Evolutionary conservation across 2,888 invertebrate genomes (phyloP), one percentile per base, ranked within the genome.

Genomic region (Drosophila neoperkinsi): DNA sequence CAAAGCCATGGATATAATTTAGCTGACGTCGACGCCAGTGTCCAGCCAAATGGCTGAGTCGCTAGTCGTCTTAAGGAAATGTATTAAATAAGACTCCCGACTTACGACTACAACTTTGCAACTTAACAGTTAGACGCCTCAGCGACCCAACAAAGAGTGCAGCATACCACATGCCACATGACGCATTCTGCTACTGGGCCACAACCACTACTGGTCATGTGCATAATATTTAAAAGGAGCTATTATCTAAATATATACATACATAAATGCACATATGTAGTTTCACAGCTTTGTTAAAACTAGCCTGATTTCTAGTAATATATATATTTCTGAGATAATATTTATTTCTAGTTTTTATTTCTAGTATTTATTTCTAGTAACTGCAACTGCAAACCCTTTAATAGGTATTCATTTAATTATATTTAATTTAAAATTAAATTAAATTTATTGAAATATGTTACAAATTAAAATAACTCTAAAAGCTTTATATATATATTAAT

Each of bases 11-110:
- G 55, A 50, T 67, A 81, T 85, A 83, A 84, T 86, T 88, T 88
- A 84, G 75, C 87, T 77, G 77, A 85, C 81, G 88, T 81, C 76
- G 88, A 77, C 84, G 75, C 73, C 71, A 61, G 55, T 70, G 79
- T 74, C 81, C 81, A 74, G 83, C 79, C 82, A 76, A 81, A 78
- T 72, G 71, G 82, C 62, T n/a, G 30, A 69, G 64, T 74, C 63
- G 70, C 64, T 65, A 75, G 77, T 72, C 81, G 84, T 84, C 85
- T 88, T 84, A 85, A 88, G 84, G 87, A 85, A 85, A 87, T 74
- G 84, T 89, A 86, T 84, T 88, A 85, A 84, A 77, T 84, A 75
- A 79, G 81, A 77, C 71, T 73, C 63, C 69, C 41, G 43, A 56
- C 57, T 56, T 55, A 25, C 21, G 33, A 28, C 58, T 65, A 61